These are phyloP conservation scores for Brachymystax lenok DNA, from an alignment of 2,797 vertebrate genomes.

Conservation along the genomic window DNA sequence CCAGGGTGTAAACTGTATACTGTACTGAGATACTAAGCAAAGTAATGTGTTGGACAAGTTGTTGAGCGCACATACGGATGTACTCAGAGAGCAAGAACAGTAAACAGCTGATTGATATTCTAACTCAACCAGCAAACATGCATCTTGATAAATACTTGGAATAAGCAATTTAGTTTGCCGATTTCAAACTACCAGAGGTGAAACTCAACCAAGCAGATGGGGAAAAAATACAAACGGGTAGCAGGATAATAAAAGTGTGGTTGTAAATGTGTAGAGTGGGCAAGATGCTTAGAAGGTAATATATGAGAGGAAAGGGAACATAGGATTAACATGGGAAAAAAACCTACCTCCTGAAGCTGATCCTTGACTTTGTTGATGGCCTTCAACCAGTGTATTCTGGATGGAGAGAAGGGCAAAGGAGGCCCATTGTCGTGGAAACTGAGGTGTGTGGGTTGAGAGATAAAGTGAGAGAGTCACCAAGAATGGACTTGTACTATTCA, in stretches of 20 bases:
- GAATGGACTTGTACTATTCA: not conserved
- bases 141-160: not conserved
- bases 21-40: not conserved
- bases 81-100: no score
- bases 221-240: not conserved
- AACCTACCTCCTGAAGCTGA: constrained; percentile 90
- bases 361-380: constrained; percentile 94
- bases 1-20: not conserved
- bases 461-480: constrained; percentile 7
- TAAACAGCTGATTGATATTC: not conserved
- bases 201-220: constrained; percentile 46
- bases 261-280: not conserved
- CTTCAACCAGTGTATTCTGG: constrained; percentile 90
- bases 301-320: not conserved
- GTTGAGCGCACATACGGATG: no score
- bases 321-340: constrained; percentile 1
- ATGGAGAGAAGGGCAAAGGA: constrained; percentile 81
- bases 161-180: not conserved
- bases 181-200: constrained; percentile 14
- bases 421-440: constrained; percentile 77
- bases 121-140: not conserved
- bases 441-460: constrained; percentile 4
- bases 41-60: no score
- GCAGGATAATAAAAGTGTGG: not conserved
- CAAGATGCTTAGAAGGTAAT: not conserved